These are phyloP conservation scores for Drosophila kepulauana DNA, from an alignment of 1,140 invertebrate genomes.

Conservation along the genomic window DNA sequence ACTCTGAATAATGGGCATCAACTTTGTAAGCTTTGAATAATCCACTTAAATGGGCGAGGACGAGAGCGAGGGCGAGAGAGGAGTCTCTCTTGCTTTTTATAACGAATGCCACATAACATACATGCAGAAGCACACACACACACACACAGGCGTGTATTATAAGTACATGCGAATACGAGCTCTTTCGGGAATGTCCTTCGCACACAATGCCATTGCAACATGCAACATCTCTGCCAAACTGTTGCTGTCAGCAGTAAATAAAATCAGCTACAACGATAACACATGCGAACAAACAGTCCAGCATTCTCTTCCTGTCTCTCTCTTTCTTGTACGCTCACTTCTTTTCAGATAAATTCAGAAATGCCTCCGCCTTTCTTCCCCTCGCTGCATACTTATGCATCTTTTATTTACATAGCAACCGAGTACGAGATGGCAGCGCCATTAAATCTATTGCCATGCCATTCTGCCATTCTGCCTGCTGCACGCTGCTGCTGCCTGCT, in stretches of 20 bases:
- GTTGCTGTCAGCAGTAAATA: slow-evolving; percentile 74
- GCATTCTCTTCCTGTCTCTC: slow-evolving; percentile 2
- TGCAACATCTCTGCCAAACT: slow-evolving; percentile 58
- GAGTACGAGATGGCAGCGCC: slow-evolving; percentile 16
- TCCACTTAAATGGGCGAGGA: slow-evolving; percentile 63
- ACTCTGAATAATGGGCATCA: slow-evolving; percentile 28
- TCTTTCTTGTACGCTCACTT: slow-evolving; percentile 2
- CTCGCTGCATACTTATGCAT: slow-evolving; percentile 45
- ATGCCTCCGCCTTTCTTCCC: not conserved
- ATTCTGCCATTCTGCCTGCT: not conserved
- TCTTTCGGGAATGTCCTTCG: slow-evolving; percentile 74
- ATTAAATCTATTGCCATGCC: slow-evolving; percentile 47
- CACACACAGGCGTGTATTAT: not conserved
- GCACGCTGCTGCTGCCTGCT: not conserved
- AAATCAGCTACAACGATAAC: slow-evolving; percentile 69
- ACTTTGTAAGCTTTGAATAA: slow-evolving; percentile 69
- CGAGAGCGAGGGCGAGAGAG: not conserved
- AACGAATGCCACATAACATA: slow-evolving; percentile 45
- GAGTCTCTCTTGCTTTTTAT: slow-evolving; percentile 71
- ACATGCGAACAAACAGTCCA: slow-evolving; percentile 28
- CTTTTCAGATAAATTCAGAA: slow-evolving; percentile 27
- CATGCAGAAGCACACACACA: not conserved
- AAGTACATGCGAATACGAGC: slow-evolving; percentile 8
- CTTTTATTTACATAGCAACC: slow-evolving; percentile 57
- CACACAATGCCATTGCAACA: slow-evolving; percentile 50